phyloP scores from a whole-genome alignment of 2,797 vertebrate species.

The Clamator glandarius region DNA sequence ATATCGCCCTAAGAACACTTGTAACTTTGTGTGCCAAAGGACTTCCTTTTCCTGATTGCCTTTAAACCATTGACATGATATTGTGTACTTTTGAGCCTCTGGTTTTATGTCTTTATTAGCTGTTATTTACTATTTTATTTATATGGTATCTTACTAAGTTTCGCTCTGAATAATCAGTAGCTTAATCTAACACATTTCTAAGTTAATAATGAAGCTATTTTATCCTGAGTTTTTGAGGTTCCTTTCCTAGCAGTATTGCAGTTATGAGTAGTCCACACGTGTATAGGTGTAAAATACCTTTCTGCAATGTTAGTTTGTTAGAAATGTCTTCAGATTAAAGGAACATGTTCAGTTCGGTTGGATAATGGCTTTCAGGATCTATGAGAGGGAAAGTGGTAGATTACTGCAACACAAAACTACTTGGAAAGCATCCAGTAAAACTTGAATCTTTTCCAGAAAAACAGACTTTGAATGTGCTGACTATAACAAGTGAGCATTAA shows the following conservation, averaged over 20 bases:
- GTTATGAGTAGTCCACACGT: not conserved
- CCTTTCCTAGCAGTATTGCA: not conserved
- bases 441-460: constrained; percentile 53
- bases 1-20: not conserved
- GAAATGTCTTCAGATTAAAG: constrained; percentile 6
- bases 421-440: constrained; percentile 55
- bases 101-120: not conserved
- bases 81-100: not conserved
- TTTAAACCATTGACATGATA: not conserved
- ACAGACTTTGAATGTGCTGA: constrained; percentile 47
- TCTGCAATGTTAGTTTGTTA: not conserved
- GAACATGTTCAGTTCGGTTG: not conserved
- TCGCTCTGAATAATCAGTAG: not conserved
- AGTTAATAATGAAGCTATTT: not conserved
- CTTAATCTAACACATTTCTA: not conserved
- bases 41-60: not conserved
- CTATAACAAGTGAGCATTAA: constrained; percentile 46
- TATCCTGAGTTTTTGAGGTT: not conserved
- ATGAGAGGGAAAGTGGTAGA: constrained; percentile 9
- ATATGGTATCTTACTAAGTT: not conserved
- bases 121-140: not conserved
- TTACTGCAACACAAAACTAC: constrained; percentile 7
- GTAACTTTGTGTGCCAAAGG: not conserved
- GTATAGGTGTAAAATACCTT: not conserved
- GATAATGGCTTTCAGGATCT: constrained; percentile 32